Conservation (phyloP, 2,797 vertebrate species). For the Nyctalus aviator region DNA sequence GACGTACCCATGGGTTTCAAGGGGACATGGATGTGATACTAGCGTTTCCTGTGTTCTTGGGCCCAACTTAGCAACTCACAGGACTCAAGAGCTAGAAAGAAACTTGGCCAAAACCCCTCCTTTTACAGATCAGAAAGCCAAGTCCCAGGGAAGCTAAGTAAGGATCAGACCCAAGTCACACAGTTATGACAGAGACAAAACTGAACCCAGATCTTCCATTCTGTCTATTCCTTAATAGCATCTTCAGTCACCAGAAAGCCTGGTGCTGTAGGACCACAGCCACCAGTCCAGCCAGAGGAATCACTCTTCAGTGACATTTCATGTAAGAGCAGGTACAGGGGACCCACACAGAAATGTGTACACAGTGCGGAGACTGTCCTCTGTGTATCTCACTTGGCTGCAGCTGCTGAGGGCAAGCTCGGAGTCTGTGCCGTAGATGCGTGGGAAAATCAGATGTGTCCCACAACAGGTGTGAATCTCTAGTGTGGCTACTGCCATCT, state of each 20-base stretch:
- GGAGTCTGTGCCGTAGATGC: background rate
- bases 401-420: background rate
- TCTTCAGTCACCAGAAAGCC: background rate
- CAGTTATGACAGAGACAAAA: background rate
- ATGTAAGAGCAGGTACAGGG: background rate
- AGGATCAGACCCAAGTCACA: background rate
- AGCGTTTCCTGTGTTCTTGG: background rate
- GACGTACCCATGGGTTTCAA: background rate
- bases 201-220: conserved; percentile 13
- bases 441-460: background rate
- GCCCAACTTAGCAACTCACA: background rate
- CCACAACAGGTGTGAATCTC: background rate
- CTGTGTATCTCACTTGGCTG: background rate
- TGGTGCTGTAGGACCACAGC: background rate
- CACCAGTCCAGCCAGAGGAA: background rate
- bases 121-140: conserved; percentile 21
- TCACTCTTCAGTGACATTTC: background rate
- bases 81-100: background rate
- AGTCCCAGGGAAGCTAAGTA: background rate
- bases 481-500: background rate
- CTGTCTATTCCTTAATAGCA: background rate
- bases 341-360: background rate
- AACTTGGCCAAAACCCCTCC: background rate
- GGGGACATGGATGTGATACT: background rate
- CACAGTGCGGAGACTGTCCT: background rate